These are phyloP conservation scores for Andrena marginata DNA, from an alignment of 2,888 invertebrate species.

Conservation along the genomic window DNA sequence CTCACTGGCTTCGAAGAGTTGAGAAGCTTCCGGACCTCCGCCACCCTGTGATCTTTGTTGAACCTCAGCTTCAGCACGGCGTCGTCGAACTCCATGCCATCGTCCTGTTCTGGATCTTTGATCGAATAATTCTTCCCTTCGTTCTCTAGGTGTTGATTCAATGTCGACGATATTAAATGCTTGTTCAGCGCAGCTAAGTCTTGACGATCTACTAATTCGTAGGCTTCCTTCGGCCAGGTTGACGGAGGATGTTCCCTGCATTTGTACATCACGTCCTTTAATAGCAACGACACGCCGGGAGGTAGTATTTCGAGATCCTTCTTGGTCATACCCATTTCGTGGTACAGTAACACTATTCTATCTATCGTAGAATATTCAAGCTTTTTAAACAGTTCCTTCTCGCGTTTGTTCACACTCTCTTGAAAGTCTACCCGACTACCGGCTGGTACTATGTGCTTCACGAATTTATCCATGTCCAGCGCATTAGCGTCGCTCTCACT, in stretches of 20 bases:
- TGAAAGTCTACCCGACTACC: conserved; percentile 82
- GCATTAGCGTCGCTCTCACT: conserved; percentile 70
- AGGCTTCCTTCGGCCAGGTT: conserved; percentile 90
- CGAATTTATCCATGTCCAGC: conserved; percentile 78
- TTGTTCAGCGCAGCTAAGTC: conserved; percentile 88
- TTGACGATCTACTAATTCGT: conserved; percentile 90
- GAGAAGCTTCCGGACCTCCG: conserved; percentile 93
- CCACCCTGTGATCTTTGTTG: conserved; percentile 87
- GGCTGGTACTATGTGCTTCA: conserved; percentile 81
- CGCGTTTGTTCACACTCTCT: conserved; percentile 73
- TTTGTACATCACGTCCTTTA: conserved; percentile 89
- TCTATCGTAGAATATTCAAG: conserved; percentile 79
- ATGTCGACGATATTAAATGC: conserved; percentile 68
- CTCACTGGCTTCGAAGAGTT: conserved; percentile 95
- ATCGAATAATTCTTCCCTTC: conserved; percentile 73
- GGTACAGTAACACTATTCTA: conserved; percentile 87
- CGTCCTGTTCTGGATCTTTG: conserved; percentile 87
- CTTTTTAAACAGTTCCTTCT: conserved; percentile 74
- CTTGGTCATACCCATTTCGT: conserved; percentile 87
- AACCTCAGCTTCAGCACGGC: conserved; percentile 84
- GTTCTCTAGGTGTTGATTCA: conserved; percentile 61
- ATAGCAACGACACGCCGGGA: conserved; percentile 89
- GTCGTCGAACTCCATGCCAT: conserved; percentile 88
- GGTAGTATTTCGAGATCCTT: conserved; percentile 91
- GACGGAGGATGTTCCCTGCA: conserved; percentile 90